Percentiles rank a stretch among this genome's conserved stretches.
Evolutionary conservation across 1,140 invertebrate species (phyloP).

Genomic region (Leptopilina boulardi): DNA sequence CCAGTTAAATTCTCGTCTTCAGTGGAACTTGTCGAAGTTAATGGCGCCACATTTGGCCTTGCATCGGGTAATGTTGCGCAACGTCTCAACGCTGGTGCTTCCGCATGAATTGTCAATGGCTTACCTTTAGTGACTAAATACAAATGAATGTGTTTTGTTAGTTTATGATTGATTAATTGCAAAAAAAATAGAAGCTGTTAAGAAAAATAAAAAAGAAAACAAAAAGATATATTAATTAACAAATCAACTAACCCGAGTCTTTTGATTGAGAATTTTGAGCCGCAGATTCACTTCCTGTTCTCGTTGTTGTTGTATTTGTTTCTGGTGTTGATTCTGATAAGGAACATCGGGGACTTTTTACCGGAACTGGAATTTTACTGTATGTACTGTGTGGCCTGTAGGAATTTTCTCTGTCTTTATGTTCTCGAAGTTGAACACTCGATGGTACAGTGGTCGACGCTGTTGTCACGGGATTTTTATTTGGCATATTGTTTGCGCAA

Average conservation of each 20-base stretch:
- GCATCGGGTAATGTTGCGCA: slow-evolving; percentile 73
- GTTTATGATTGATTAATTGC: slow-evolving; percentile 30
- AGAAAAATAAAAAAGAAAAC: slow-evolving; percentile 13
- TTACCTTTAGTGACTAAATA: slow-evolving; percentile 67
- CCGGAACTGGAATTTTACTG: slow-evolving; percentile 75
- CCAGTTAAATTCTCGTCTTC: slow-evolving; percentile 73
- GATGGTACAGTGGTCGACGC: slow-evolving; percentile 58
- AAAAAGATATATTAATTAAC: no score
- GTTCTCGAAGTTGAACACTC: slow-evolving; percentile 59
- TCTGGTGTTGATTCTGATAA: slow-evolving; percentile 72
- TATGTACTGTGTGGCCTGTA: slow-evolving; percentile 65
- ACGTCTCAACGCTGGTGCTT: slow-evolving; percentile 63
- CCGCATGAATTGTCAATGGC: slow-evolving; percentile 61
- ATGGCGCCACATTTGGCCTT: slow-evolving; percentile 60
- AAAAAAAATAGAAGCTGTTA: background rate
- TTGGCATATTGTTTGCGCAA: slow-evolving; percentile 57
- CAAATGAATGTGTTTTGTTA: slow-evolving; percentile 64
- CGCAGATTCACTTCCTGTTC: slow-evolving; percentile 65
- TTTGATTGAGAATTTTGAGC: slow-evolving; percentile 58
- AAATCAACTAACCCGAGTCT: slow-evolving; percentile 66
- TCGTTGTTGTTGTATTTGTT: slow-evolving; percentile 66
- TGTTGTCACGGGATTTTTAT: slow-evolving; percentile 52
- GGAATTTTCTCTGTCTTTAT: slow-evolving; percentile 66
- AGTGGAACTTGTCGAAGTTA: slow-evolving; percentile 72
- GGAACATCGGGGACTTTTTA: slow-evolving; percentile 74